Evolutionary conservation across 2,797 vertebrate species (phyloP).

Genomic region (Cercopithecus neglectus): DNA sequence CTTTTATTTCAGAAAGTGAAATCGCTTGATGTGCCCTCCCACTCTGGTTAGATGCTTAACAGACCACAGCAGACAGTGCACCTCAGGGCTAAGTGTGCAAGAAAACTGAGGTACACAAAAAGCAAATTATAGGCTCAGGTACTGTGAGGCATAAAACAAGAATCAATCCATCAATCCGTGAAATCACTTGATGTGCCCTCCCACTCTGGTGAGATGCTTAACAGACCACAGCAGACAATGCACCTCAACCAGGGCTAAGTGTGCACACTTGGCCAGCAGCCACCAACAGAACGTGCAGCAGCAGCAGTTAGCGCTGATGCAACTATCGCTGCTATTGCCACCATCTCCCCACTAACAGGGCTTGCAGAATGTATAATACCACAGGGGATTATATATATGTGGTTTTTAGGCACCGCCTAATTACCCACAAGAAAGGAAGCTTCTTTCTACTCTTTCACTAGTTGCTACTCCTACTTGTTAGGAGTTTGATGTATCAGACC

Average conservation of each 20-base stretch:
- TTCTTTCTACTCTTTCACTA: background rate
- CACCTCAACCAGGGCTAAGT: background rate
- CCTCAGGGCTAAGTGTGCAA: background rate
- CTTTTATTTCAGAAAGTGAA: background rate
- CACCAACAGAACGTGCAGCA: background rate
- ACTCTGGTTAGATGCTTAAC: background rate
- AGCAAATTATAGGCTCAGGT: background rate
- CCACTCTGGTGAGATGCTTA: background rate
- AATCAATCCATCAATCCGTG: background rate
- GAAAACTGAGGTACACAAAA: background rate
- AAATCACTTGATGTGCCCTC: background rate
- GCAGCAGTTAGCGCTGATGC: constrained; percentile 41
- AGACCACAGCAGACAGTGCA: background rate
- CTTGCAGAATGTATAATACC: background rate
- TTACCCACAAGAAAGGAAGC: background rate
- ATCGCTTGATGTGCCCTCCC: background rate
- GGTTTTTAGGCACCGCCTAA: background rate
- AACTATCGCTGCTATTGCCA: constrained; percentile 22
- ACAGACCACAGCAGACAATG: background rate
- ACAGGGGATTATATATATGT: background rate
- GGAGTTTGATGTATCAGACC: background rate
- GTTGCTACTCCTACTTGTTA: background rate
- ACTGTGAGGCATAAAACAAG: background rate
- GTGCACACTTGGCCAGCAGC: background rate
- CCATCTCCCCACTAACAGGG: background rate